phyloP scores from a whole-genome alignment of 2,888 invertebrate species.

The Balanococcus diminutus region DNA sequence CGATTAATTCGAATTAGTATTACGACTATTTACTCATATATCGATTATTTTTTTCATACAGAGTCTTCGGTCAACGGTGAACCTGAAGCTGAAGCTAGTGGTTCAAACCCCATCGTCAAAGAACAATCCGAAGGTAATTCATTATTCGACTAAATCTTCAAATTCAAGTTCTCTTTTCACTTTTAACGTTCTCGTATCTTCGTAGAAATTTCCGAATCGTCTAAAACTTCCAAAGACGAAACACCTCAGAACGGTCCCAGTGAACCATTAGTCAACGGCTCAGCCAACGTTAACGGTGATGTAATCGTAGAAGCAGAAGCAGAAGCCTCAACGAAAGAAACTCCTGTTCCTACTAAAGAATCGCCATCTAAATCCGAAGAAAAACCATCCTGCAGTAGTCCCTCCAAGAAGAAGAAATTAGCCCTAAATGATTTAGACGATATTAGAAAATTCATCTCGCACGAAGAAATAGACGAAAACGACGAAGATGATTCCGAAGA shows the following conservation, averaged over 20 bases:
- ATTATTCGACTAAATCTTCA: neutral
- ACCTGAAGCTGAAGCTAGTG: neutral
- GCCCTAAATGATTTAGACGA: constrained; percentile 44
- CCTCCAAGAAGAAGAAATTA: constrained; percentile 46
- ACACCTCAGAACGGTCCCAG: neutral
- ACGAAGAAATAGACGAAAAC: constrained; percentile 50
- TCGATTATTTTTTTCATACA: neutral
- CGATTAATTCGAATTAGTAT: neutral
- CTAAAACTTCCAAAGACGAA: constrained; percentile 4
- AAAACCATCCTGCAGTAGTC: neutral
- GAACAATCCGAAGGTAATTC: neutral
- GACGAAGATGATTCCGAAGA: constrained; percentile 56
- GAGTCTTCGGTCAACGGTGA: neutral
- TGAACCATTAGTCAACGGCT: constrained; percentile 27
- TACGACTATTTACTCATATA: neutral
- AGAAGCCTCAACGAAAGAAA: neutral
- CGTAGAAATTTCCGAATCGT: neutral
- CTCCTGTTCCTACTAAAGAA: neutral
- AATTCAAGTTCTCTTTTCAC: neutral
- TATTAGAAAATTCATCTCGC: constrained; percentile 46
- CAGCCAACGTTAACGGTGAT: constrained; percentile 33
- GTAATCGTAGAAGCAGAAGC: neutral
- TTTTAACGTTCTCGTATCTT: neutral
- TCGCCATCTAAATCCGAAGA: neutral
- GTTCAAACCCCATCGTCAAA: neutral